Evolutionary conservation across 2,888 invertebrate genomes (phyloP).

Genomic region (Melanophora roralis): DNA sequence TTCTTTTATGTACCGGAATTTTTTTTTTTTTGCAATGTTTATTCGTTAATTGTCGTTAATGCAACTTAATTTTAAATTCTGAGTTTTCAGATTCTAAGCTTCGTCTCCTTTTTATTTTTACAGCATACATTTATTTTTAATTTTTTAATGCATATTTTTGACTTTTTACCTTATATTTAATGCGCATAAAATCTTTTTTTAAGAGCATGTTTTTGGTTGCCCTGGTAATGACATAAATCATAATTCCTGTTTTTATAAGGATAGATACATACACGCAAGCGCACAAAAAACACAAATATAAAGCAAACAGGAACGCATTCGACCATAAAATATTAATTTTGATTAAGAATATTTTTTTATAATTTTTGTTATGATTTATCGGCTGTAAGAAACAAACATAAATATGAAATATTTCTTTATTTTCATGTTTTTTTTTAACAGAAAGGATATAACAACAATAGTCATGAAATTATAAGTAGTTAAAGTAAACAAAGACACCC

Average conservation of each 20-base stretch:
- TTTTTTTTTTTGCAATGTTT: no score
- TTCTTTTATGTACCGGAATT: no score
- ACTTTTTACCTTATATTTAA: no score
- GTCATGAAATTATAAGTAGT: conserved; percentile 4
- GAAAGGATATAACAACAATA: conserved; percentile 1
- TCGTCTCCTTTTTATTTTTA: no score
- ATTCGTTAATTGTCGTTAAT: no score
- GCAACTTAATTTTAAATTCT: no score
- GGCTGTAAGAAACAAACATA: conserved; percentile 29
- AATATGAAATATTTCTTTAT: conserved; percentile 51
- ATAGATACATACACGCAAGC: conserved; percentile 28
- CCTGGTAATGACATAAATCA: conserved; percentile 60
- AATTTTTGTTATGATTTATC: conserved; percentile 59
- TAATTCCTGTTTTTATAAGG: conserved; percentile 25
- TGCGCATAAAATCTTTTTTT: conserved; percentile 34
- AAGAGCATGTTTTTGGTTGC: conserved; percentile 24
- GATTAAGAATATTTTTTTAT: conserved; percentile 52
- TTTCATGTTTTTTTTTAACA: neutral
- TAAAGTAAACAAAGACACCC: conserved; percentile 44
- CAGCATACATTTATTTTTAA: no score
- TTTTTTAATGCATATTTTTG: no score
- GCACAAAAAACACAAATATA: neutral
- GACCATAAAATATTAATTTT: conserved; percentile 64
- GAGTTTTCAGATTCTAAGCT: no score
- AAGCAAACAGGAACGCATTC: conserved; percentile 27